Evolutionary conservation across 2,888 invertebrate genomes (phyloP).

Genomic region (Thereva unica): DNA sequence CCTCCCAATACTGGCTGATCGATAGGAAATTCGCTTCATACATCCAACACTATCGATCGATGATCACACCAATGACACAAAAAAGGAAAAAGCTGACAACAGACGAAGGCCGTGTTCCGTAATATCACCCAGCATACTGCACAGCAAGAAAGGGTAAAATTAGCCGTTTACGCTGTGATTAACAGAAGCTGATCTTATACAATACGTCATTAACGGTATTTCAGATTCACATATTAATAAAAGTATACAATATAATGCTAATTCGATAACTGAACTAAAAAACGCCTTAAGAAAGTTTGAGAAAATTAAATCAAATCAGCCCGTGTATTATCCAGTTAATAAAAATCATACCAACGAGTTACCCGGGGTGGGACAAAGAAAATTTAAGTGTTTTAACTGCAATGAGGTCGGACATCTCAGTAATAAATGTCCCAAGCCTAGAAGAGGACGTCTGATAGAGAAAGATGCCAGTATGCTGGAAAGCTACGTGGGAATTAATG

Average conservation of each 20-base stretch:
- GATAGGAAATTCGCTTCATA: no score
- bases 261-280: conserved; percentile 3
- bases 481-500: no score
- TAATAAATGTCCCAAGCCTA: conserved; percentile 4
- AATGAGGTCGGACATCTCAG: neutral
- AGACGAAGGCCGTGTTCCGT: no score
- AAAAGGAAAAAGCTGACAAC: no score
- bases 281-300: conserved; percentile 12
- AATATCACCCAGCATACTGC: no score
- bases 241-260: conserved; percentile 5
- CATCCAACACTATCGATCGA: no score
- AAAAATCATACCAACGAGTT: neutral
- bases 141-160: no score
- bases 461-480: no score
- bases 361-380: neutral
- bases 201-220: conserved; percentile 9
- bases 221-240: conserved; percentile 11
- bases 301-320: conserved; percentile 3
- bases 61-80: no score
- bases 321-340: neutral
- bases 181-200: conserved; percentile 10
- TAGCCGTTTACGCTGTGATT: no score
- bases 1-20: no score
- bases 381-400: conserved; percentile 12
- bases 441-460: neutral